phyloP scores from a whole-genome alignment of 2,113 vertebrate species.

The Passer domesticus region DNA sequence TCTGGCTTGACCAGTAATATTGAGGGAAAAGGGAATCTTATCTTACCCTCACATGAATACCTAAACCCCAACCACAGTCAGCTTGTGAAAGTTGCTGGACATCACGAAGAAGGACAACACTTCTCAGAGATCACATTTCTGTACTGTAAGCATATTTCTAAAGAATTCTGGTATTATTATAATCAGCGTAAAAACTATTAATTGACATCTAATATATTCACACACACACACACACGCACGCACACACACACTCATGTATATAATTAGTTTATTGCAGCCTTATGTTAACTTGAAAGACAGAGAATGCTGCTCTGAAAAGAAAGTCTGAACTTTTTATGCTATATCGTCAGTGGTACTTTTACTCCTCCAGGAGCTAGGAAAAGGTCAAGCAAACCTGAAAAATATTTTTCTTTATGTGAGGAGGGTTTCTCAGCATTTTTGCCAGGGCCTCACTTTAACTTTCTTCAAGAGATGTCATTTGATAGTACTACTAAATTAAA shows the following conservation, averaged over 20 bases:
- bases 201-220: neutral
- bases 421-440: neutral
- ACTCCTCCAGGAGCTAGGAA: neutral
- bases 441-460: neutral
- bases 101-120: neutral
- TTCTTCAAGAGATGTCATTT: neutral
- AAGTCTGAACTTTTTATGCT: neutral
- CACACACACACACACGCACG: too few species aligned
- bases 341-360: neutral
- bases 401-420: neutral
- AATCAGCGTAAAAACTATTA: neutral
- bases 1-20: neutral
- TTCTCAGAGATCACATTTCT: neutral
- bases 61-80: neutral
- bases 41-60: neutral
- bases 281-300: neutral
- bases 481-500: neutral
- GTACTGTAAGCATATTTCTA: neutral
- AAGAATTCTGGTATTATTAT: neutral
- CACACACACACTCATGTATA: accelerated
- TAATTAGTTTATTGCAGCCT: neutral
- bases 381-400: neutral
- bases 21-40: neutral
- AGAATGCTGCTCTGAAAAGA: neutral
- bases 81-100: neutral